Base-by-base conservation (phyloP, 2,113 vertebrate genomes). In the Cinclus cinclus region DNA sequence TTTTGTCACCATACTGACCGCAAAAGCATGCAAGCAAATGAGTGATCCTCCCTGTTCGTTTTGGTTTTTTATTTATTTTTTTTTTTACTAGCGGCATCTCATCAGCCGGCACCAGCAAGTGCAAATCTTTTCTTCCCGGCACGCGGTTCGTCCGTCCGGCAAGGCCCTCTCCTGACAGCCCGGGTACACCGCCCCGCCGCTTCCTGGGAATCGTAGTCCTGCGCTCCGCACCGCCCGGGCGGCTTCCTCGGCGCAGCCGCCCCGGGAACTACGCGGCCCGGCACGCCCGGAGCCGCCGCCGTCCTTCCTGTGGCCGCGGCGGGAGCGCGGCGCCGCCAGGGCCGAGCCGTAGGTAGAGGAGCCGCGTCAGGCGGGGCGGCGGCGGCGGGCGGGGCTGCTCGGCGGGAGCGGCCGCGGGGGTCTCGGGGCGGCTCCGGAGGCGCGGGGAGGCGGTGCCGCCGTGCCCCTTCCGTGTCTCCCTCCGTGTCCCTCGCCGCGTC, bases 121-220 rank as follows among this genome's bases (percentile, higher is more conserved):
- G 4, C 7, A 1, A 6, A 5, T 19, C 7, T n/a, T 17, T 35
- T 10, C 15, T 13, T 33, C 15, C 3, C 0, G 15, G n/a, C 39
- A 1, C 15, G 7, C 4, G 31, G 19, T 18, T 35, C 25, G 22
- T 9, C 24, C 16, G 0, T 2, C 9, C 22, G 7, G 2, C 0
- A 4, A 19, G 8, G 24, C 7, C 18, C 47, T 18, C 33, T 0
- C 35, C 2, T 1, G 24, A 39, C n/a, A 15, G 37, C 37, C 24
- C 1, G 3, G 16, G 2, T 7, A 12, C 28, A 4, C 33, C 31
- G n/a, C 22, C 77, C 37, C 74, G 30, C 10, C 12, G 69, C 74
- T 59, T 33, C 30, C 33, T 68, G 95, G 95, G 95, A 90, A 33
- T 25, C 37, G 79, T 64, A 90, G 87, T 94, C 59, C 28, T 19